A percentile compares a stretch with the other conserved stretches of the same genome.
These are phyloP conservation scores for Drosophila malerkotliana DNA, from an alignment of 1,140 invertebrate species.

Conservation along the genomic window DNA sequence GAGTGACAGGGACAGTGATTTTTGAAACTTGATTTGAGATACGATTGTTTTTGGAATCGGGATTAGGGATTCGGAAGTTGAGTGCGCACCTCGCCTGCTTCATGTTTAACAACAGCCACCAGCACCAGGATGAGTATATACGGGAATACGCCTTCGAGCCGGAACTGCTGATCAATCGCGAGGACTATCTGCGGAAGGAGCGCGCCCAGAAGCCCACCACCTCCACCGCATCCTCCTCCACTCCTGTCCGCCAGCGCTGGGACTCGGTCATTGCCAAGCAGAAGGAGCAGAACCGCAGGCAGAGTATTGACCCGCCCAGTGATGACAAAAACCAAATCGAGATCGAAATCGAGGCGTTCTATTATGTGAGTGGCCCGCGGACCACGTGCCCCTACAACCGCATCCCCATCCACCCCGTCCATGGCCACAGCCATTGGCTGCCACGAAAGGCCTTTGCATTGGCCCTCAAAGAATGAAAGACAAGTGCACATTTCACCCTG, in stretches of 20 bases:
- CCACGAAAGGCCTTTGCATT: conserved; percentile 17
- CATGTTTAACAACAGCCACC: conserved; percentile 77
- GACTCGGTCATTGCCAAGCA: conserved; percentile 75
- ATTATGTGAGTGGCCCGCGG: conserved; percentile 74
- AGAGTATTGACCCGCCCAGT: conserved; percentile 52
- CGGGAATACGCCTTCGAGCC: conserved; percentile 83
- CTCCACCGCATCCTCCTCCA: conserved; percentile 35
- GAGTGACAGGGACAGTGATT: conserved; percentile 46
- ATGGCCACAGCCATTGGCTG: conserved; percentile 13
- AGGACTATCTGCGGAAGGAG: conserved; percentile 77
- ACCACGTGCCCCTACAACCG: background rate
- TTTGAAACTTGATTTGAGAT: conserved; percentile 9
- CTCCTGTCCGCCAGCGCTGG: conserved; percentile 70
- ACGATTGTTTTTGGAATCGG: background rate
- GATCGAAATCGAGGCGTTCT: conserved; percentile 81
- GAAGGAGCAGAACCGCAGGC: conserved; percentile 62
- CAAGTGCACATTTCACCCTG: conserved; percentile 10
- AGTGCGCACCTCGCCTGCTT: conserved; percentile 54
- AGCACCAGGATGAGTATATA: conserved; percentile 80
- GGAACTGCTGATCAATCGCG: conserved; percentile 80
- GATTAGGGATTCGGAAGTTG: conserved; percentile 14
- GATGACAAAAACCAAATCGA: conserved; percentile 80
- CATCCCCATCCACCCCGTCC: background rate
- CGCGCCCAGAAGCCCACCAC: conserved; percentile 32
- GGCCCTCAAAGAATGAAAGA: conserved; percentile 8